Percentiles rank a stretch among this genome's conserved stretches.
These are phyloP conservation scores for Anhinga rufa DNA, from an alignment of 2,113 vertebrate species.

Conservation along the genomic window DNA sequence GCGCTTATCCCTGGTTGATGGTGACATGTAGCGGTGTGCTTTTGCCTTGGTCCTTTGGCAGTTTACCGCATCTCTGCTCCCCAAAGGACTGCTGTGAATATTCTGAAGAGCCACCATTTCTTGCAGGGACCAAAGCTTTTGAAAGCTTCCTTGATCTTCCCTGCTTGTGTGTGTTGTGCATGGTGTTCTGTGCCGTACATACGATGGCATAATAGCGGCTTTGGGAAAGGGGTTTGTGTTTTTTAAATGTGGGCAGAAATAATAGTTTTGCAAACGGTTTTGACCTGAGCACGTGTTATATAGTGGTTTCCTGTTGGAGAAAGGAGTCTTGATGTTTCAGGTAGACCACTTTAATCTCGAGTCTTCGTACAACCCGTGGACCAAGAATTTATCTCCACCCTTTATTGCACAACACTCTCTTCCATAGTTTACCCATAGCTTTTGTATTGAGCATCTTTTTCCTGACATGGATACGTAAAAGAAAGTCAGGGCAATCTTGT, in stretches of 20 bases:
- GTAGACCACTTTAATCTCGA: not conserved
- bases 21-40: too few relatives aligned
- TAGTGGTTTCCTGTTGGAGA: not conserved
- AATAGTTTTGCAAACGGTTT: not conserved
- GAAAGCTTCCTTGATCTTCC: not conserved
- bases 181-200: not conserved
- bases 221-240: not conserved
- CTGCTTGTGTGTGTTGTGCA: not conserved
- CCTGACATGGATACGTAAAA: not conserved
- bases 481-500: not conserved
- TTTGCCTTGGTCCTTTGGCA: too few relatives aligned
- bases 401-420: not conserved
- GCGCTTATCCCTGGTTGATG: not conserved
- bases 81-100: not conserved
- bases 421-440: not conserved
- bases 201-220: rapidly evolving
- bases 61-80: not conserved
- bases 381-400: not conserved
- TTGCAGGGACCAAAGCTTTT: too few relatives aligned
- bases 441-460: not conserved
- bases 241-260: not conserved
- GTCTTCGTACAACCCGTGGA: not conserved
- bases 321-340: not conserved
- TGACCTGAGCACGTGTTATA: not conserved
- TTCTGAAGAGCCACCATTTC: not conserved